phyloP scores from a whole-genome alignment of 2,113 vertebrate genomes.

The Dasyurus viverrinus region DNA sequence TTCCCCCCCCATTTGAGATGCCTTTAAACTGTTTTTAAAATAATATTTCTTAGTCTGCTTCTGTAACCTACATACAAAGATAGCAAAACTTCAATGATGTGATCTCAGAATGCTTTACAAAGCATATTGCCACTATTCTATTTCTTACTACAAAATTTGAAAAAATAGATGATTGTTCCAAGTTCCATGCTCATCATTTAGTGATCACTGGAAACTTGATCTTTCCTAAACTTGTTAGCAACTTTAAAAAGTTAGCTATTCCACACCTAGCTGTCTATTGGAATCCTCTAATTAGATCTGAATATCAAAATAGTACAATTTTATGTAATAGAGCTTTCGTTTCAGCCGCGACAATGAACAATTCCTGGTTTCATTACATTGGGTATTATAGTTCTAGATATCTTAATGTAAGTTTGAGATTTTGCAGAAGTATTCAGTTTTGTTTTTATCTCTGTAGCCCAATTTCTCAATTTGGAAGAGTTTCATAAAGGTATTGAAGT shows the following conservation, averaged over 20 bases:
- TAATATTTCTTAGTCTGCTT: not conserved
- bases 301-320: not conserved
- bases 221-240: too few species aligned
- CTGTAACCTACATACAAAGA: not conserved
- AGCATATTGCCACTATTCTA: slow-evolving; percentile 27
- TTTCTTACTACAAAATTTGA: slow-evolving; percentile 15
- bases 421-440: slow-evolving; percentile 27
- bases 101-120: slow-evolving; percentile 22
- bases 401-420: not conserved
- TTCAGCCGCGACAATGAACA: slow-evolving; percentile 33
- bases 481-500: not conserved
- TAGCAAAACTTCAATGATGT: slow-evolving; percentile 32
- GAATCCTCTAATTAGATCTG: slow-evolving; percentile 22
- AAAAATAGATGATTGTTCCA: slow-evolving; percentile 14
- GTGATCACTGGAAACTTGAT: not conserved
- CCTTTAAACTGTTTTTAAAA: not conserved
- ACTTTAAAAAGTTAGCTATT: slow-evolving; percentile 34
- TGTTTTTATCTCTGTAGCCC: not conserved
- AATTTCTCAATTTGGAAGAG: slow-evolving; percentile 39
- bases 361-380: slow-evolving; percentile 43
- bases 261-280: not conserved
- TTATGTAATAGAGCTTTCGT: not conserved
- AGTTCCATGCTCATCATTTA: not conserved
- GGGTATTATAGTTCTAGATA: slow-evolving; percentile 40
- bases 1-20: not conserved